These are phyloP conservation scores for Corbicula japonica DNA, from an alignment of 2,888 invertebrate species.

Conservation along the genomic window DNA sequence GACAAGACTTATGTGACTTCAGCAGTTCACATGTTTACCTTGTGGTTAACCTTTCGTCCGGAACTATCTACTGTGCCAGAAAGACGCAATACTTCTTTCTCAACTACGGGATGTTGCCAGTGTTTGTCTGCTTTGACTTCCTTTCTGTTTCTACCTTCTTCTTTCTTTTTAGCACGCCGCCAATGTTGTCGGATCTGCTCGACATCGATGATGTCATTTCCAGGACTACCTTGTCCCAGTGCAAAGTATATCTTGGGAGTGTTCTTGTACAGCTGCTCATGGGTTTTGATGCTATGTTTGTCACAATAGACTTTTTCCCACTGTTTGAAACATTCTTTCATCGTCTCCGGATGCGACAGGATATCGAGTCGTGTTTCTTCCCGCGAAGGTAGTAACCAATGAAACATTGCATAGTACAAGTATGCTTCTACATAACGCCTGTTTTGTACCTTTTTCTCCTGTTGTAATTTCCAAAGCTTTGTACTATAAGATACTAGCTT, in stretches of 20 bases:
- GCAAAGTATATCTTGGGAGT: slow-evolving; percentile 47
- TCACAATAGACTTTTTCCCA: slow-evolving; percentile 18
- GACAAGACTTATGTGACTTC: not conserved
- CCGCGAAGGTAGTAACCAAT: slow-evolving; percentile 34
- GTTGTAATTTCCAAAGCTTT: not conserved
- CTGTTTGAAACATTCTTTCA: not conserved
- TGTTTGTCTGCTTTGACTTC: slow-evolving; percentile 30
- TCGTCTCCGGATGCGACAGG: slow-evolving; percentile 9
- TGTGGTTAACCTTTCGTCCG: slow-evolving; percentile 9
- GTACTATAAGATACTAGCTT: slow-evolving; percentile 8
- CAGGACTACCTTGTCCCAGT: slow-evolving; percentile 29
- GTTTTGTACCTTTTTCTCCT: not conserved
- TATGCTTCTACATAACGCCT: slow-evolving; percentile 37
- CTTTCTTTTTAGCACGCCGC: slow-evolving; percentile 12
- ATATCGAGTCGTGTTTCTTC: not conserved
- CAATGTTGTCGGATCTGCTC: slow-evolving; percentile 23
- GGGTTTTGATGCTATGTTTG: slow-evolving; percentile 10
- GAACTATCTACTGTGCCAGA: slow-evolving; percentile 31
- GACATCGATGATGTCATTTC: slow-evolving; percentile 41
- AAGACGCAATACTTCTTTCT: slow-evolving; percentile 18
- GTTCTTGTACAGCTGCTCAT: slow-evolving; percentile 8
- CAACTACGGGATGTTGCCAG: slow-evolving; percentile 26
- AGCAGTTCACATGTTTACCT: slow-evolving; percentile 20
- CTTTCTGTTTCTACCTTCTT: slow-evolving; percentile 11
- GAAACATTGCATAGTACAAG: slow-evolving; percentile 39